A percentile compares a stretch with the other conserved stretches of the same genome.
Conservation (phyloP, 2,888 invertebrate genomes). For the Heliothis peltigera region DNA sequence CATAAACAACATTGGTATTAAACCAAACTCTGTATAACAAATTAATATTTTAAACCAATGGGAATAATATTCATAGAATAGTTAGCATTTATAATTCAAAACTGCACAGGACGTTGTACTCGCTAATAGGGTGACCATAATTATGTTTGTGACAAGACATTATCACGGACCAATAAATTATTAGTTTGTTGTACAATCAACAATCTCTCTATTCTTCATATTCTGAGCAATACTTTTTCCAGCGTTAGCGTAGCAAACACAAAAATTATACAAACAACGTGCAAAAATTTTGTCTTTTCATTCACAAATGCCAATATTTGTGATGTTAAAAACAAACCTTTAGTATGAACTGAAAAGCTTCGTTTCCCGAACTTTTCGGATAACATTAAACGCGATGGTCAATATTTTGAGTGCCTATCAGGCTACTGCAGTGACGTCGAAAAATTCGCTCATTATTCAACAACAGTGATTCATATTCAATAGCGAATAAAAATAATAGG, state of each 20-base stretch:
- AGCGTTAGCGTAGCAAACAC: too few species aligned
- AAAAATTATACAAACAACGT: neutral
- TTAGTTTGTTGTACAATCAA: neutral
- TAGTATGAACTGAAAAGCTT: slow-evolving; percentile 1
- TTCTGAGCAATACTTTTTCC: neutral
- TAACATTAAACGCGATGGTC: neutral
- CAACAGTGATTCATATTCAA: neutral
- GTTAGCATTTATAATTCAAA: slow-evolving; percentile 72
- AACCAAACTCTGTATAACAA: slow-evolving; percentile 32
- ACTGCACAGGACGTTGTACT: slow-evolving; percentile 56
- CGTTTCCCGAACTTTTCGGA: neutral
- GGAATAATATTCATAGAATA: slow-evolving; percentile 67
- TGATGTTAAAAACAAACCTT: slow-evolving; percentile 1
- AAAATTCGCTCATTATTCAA: slow-evolving; percentile 3
- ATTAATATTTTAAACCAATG: slow-evolving; percentile 56
- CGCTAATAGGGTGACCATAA: slow-evolving; percentile 56
- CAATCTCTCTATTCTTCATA: neutral
- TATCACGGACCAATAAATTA: slow-evolving; percentile 6
- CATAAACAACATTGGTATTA: slow-evolving; percentile 33
- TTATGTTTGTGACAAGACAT: slow-evolving; percentile 18
- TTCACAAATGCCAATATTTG: neutral
- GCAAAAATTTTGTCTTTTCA: neutral
- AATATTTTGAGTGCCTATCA: slow-evolving; percentile 11
- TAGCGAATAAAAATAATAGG: slow-evolving; percentile 1
- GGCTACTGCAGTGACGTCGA: neutral